Base-by-base conservation (phyloP, 2,888 invertebrate species). In the Melinaea marsaeus region DNA sequence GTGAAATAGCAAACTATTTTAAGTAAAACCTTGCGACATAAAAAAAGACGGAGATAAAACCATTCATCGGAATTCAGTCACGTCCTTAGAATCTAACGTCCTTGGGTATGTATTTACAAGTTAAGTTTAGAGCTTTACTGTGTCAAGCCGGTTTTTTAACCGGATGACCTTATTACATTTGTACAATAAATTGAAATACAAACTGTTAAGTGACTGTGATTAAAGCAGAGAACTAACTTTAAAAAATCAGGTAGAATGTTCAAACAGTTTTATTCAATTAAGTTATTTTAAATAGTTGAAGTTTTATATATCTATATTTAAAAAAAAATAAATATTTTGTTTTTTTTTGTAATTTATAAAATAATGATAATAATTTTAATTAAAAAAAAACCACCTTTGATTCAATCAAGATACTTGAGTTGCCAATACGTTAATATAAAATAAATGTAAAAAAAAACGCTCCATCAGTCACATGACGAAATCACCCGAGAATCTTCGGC, bases 401-500 rank as follows among this genome's bases (percentile, higher is more conserved):
- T 22, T 2, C 32, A 22, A 51, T 51, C 48, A 51, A 51, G 48
- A 51, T 32, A 51, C 48, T 7, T 51, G 48, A 51, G 6, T 51
- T 51, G 48, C 51, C 51, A 51, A 59, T 59, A 51, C 35, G 37
- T 37, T 58, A 35, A 59, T 59, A 48, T 47, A 47, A 64, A 63
- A 64, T 62, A 58, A 58, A 58, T 64, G 57, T 58, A 60, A 55
- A 60, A 69, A n/a, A 67, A 71, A 70, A 68, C 60, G 60, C 65
- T 66, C 65, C 59, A 67, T 68, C 67, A 64, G 66, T 66, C 68
- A 69, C 68, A 68, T 65, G 70, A 69, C 69, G 71, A 72, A 72
- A 74, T 74, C 72, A 75, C 69, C 78, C 77, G 80, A 76, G 73
- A 78, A 72, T 74, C 71, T 72, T 72, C 60, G 64, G 64, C 69